Conservation (phyloP, 1,140 invertebrate genomes). For the Dryas iulia region DNA sequence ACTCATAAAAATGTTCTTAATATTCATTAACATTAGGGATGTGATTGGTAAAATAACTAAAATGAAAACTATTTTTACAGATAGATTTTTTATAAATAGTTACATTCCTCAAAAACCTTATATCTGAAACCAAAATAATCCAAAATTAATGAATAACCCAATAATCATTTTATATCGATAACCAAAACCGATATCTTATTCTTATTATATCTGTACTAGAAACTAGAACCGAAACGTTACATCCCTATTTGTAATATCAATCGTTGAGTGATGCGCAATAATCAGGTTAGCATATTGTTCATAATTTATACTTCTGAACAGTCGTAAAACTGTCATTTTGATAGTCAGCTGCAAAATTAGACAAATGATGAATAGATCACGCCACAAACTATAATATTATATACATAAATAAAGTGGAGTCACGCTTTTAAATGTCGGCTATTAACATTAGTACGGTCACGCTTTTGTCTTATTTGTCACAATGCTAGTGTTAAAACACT, state of each 20-base stretch:
- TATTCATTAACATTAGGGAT: too few species aligned
- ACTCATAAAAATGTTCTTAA: too few species aligned
- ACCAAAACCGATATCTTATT: too few species aligned
- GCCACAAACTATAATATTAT: conserved; percentile 9
- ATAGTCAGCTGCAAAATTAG: conserved; percentile 13
- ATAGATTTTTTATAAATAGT: background rate
- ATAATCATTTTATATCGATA: too few species aligned
- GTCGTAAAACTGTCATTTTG: conserved; percentile 4
- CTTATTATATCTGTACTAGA: too few species aligned
- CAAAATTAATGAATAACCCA: background rate
- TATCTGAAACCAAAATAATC: too few species aligned
- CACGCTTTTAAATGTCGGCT: conserved; percentile 29
- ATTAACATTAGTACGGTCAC: conserved; percentile 28
- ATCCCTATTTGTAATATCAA: background rate
- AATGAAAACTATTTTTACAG: too few species aligned
- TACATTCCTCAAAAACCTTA: too few species aligned
- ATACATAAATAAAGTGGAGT: conserved; percentile 21
- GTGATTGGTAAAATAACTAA: too few species aligned
- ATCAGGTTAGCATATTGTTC: background rate
- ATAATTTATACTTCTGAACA: background rate
- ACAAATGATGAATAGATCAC: conserved; percentile 22
- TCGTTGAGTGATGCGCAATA: background rate
- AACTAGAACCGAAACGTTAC: too few species aligned
- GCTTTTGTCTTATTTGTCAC: conserved; percentile 30
- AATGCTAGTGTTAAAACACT: background rate